A percentile compares a stretch with the other conserved stretches of the same genome.
Evolutionary conservation across 1,140 invertebrate genomes (phyloP).

Genomic region (Leptinotarsa undecemlineata): DNA sequence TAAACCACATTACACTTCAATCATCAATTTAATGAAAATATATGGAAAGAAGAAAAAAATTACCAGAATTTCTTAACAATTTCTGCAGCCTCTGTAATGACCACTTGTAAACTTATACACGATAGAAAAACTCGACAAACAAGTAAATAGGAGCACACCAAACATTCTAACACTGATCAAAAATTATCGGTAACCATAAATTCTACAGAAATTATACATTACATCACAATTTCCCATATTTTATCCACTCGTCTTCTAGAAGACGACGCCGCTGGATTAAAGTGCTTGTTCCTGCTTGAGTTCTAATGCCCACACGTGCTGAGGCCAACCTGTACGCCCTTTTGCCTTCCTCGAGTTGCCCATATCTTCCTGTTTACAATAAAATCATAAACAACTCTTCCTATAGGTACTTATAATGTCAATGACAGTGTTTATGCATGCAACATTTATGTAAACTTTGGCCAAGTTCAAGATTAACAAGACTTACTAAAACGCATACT

Average conservation of each 20-base stretch:
- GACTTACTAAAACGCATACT: background rate
- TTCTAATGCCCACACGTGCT: slow-evolving; percentile 91
- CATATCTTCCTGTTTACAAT: slow-evolving; percentile 51
- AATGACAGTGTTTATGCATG: slow-evolving; percentile 10
- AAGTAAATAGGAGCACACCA: too few species aligned
- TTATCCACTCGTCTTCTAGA: background rate
- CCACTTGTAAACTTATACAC: too few species aligned
- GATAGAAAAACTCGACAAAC: too few species aligned
- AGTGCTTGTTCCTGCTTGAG: slow-evolving; percentile 72
- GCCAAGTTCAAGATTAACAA: background rate
- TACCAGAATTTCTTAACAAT: too few species aligned
- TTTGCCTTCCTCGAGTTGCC: slow-evolving; percentile 61
- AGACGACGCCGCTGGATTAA: slow-evolving; percentile 31
- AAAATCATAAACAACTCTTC: slow-evolving; percentile 30
- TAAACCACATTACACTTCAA: too few species aligned
- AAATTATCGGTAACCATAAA: background rate
- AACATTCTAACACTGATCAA: too few species aligned
- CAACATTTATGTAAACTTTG: background rate
- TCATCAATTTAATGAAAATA: too few species aligned
- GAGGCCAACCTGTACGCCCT: slow-evolving; percentile 91
- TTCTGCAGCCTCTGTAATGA: too few species aligned
- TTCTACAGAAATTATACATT: slow-evolving; percentile 1
- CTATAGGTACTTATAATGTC: slow-evolving; percentile 15
- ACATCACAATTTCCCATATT: background rate
- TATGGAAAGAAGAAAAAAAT: too few species aligned